Conservation (phyloP, 2,797 vertebrate species). For the Prunella strophiata region DNA sequence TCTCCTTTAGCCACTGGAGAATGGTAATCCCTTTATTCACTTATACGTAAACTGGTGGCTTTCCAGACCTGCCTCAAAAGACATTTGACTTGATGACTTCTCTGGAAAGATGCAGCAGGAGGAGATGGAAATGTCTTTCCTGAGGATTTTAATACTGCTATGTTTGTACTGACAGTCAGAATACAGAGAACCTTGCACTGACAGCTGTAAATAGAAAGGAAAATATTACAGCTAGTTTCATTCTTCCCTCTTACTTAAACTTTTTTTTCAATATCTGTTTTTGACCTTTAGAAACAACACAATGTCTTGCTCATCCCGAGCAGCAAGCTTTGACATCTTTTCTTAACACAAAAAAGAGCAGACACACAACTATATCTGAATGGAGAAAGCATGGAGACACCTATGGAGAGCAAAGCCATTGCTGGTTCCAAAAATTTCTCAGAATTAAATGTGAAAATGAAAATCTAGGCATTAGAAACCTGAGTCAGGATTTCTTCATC, state of each 20-base stretch:
- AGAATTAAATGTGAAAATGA: not conserved
- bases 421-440: not conserved
- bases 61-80: conserved; percentile 3
- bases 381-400: not conserved
- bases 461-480: not conserved
- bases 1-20: conserved; percentile 8
- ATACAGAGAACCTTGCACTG: not conserved
- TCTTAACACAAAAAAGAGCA: not conserved
- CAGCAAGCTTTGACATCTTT: not conserved
- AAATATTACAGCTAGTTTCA: not conserved
- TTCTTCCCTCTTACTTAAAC: not conserved
- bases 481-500: not conserved
- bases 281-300: not conserved
- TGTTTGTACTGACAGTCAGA: not conserved
- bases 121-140: not conserved
- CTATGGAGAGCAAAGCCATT: not conserved
- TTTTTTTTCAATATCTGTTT: not conserved
- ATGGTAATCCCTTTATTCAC: conserved; percentile 1
- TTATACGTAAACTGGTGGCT: not conserved
- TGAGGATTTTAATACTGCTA: not conserved
- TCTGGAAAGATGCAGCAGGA: not conserved
- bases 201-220: not conserved
- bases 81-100: not conserved
- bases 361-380: not conserved
- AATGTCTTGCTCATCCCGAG: not conserved